phyloP scores from a whole-genome alignment of 2,888 invertebrate species.

The Autographa pulchrina region DNA sequence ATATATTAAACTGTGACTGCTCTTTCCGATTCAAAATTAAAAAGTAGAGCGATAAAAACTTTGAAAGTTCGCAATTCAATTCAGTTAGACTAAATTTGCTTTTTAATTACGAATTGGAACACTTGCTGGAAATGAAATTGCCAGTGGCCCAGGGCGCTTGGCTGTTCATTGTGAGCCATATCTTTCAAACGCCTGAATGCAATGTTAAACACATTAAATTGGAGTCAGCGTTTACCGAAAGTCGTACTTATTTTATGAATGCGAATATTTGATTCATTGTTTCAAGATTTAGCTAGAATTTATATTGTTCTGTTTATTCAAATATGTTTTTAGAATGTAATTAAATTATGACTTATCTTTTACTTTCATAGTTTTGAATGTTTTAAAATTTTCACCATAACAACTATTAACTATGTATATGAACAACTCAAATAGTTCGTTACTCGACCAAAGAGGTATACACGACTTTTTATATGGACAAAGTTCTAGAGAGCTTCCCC shows the following conservation, averaged over 20 bases:
- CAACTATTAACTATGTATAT: too few species aligned
- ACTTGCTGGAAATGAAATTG: slow-evolving; percentile 6
- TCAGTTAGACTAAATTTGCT: slow-evolving; percentile 7
- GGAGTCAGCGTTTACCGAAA: not conserved
- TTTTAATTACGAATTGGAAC: slow-evolving; percentile 8
- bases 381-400: too few species aligned
- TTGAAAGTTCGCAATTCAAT: slow-evolving; percentile 2
- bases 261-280: not conserved
- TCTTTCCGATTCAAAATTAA: not conserved
- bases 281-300: not conserved
- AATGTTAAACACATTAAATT: slow-evolving; percentile 14
- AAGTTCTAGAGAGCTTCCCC: not conserved
- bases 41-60: not conserved
- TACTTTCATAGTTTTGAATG: too few species aligned
- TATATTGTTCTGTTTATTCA: not conserved
- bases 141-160: slow-evolving; percentile 16
- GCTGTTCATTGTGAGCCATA: slow-evolving; percentile 17
- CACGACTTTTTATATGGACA: not conserved
- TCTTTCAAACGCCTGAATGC: slow-evolving; percentile 10
- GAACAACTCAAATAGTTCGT: not conserved
- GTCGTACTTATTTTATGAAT: not conserved
- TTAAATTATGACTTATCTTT: too few species aligned
- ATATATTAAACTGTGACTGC: not conserved
- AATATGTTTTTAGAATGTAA: too few species aligned
- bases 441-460: not conserved